Evolutionary conservation across 2,797 vertebrate genomes (phyloP).

Genomic region (Argya squamiceps): DNA sequence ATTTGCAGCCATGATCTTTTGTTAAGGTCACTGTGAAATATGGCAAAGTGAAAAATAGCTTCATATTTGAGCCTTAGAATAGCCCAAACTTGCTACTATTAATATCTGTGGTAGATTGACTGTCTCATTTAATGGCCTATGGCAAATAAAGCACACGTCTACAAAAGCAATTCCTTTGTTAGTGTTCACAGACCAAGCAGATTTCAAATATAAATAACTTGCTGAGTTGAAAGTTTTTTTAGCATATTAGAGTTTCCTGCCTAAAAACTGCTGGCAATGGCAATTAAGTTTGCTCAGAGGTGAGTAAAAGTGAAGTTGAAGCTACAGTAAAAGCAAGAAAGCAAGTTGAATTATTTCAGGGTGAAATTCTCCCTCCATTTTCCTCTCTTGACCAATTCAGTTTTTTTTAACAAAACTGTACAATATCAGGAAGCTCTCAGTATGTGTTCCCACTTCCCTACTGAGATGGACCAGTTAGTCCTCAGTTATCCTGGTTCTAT

Average conservation of each 20-base stretch:
- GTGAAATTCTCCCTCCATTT: background rate
- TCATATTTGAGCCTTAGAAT: constrained; percentile 30
- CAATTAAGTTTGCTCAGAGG: background rate
- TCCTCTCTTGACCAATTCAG: background rate
- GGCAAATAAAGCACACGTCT: constrained; percentile 38
- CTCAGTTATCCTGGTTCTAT: background rate
- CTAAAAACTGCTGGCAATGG: background rate
- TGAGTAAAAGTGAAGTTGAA: background rate
- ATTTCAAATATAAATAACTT: constrained; percentile 49
- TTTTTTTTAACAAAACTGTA: background rate
- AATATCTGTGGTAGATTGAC: constrained; percentile 31
- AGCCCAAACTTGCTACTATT: constrained; percentile 29
- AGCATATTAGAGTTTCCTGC: background rate
- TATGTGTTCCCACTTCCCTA: background rate
- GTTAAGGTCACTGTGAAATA: background rate
- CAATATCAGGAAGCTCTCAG: background rate
- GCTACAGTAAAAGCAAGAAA: background rate
- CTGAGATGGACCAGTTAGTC: background rate
- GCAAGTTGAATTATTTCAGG: background rate
- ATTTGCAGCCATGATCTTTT: background rate
- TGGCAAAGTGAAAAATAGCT: background rate
- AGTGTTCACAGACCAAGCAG: constrained; percentile 31
- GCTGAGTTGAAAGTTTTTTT: constrained; percentile 30
- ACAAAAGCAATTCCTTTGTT: constrained; percentile 53
- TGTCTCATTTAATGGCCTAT: background rate